Conservation (phyloP, 92 coral and sea anemone genomes). For the Plumapathes pennacea region DNA sequence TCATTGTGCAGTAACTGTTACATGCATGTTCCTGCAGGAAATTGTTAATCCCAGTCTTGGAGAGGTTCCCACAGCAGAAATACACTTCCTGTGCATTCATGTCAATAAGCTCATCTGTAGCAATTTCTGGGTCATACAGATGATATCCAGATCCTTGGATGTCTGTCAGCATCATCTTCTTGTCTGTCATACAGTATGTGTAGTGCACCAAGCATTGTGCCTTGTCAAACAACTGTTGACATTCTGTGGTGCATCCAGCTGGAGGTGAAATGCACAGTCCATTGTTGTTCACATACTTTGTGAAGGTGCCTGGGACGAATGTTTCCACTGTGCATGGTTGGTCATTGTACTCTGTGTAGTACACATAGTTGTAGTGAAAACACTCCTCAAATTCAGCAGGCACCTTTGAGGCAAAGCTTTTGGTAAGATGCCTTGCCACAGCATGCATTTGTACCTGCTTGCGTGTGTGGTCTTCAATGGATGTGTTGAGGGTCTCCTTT, state of each 20-base stretch:
- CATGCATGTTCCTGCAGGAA: conserved; percentile 47
- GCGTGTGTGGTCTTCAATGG: conserved; percentile 35
- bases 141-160: conserved; percentile 49
- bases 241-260: conserved; percentile 33
- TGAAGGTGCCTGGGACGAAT: conserved; percentile 60
- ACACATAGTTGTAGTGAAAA: conserved; percentile 48
- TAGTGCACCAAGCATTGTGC: conserved; percentile 62
- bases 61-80: conserved; percentile 47
- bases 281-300: conserved; percentile 52
- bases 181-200: conserved; percentile 26
- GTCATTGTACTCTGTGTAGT: conserved; percentile 44
- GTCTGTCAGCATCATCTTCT: conserved; percentile 51
- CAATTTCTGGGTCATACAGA: conserved; percentile 63
- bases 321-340: conserved; percentile 58
- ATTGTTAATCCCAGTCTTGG: conserved; percentile 33
- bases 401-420: conserved; percentile 28
- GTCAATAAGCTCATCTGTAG: conserved; percentile 52
- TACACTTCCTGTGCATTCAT: conserved; percentile 37
- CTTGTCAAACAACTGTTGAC: conserved; percentile 31
- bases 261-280: conserved; percentile 30
- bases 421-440: conserved; percentile 60
- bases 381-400: conserved; percentile 49
- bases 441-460: conserved; percentile 63
- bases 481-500: conserved; percentile 12
- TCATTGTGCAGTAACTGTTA: conserved; percentile 51